A percentile compares a stretch with the other conserved stretches of the same genome.
Evolutionary conservation across 2,888 invertebrate genomes (phyloP).

Genomic region (Papilio gigon): DNA sequence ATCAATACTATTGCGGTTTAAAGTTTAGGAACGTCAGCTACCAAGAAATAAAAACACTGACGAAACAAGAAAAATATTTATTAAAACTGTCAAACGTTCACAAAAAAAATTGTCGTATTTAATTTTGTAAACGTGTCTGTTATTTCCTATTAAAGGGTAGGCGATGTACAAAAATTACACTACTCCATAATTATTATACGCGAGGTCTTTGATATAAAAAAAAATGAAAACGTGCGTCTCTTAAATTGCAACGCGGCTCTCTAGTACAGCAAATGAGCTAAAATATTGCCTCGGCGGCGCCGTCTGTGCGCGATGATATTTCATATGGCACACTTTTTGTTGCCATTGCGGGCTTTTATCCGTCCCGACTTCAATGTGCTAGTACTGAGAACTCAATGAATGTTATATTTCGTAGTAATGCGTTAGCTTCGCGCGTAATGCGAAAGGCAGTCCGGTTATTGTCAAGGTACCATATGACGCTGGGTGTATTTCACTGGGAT

Average conservation of each 20-base stretch:
- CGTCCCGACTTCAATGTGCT: constrained; percentile 45
- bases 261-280: constrained; percentile 51
- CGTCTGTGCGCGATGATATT: constrained; percentile 53
- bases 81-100: too few relatives aligned
- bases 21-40: neutral
- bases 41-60: too few relatives aligned
- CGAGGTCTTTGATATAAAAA: neutral
- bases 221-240: constrained; percentile 39
- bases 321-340: constrained; percentile 55
- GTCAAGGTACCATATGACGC: constrained; percentile 36
- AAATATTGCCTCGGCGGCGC: constrained; percentile 47
- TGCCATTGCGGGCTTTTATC: constrained; percentile 52
- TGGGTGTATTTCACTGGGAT: constrained; percentile 39
- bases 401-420: constrained; percentile 23
- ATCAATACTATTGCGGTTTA: neutral
- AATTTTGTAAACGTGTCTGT: too few relatives aligned
- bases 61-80: constrained; percentile 13
- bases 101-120: too few relatives aligned
- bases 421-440: constrained; percentile 25
- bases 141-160: neutral
- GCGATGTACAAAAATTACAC: neutral
- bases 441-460: constrained; percentile 26
- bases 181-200: neutral
- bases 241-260: constrained; percentile 45
- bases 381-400: constrained; percentile 38